Base-by-base conservation (phyloP, 1,140 invertebrate genomes). In the Sitobion miscanthi region DNA sequence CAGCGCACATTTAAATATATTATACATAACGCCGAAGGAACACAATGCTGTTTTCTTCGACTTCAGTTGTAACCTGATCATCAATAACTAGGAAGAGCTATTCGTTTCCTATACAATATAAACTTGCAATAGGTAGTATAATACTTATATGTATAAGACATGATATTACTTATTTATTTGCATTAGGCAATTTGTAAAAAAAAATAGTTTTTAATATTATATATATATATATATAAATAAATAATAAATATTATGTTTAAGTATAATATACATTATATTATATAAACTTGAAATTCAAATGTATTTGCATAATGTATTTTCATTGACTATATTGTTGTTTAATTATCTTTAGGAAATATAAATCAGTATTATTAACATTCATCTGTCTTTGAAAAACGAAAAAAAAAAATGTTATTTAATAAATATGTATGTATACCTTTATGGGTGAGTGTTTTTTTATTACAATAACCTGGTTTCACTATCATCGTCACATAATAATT, bases 331-430 rank as follows among this genome's bases (percentile, higher is more conserved):
- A 93, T 93, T 93, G 91, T 93, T 93, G 91, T 93, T 93, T 93
- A 93, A 92, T 93, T 93, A 93, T 52, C 77, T 85, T 86, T 83
- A 93, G 91, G 30, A 52, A 77, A 85, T 85, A 85, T 83, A 57
- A 93, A 93, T 93, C 91, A 93, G 35, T 85, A 93, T 85, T 93
- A 92, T 54, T 82, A 92, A 49, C 20, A 83, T 92, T 92, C 49
- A 47, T 92, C 69, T 92, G 91, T 92, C 91, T 92, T 54, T 82
- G 86, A 35, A 88, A 90, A 91, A 86, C 20, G 20, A 86, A 86
- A 86, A 89, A 52, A 82, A 83, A 92, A 83, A 83, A 92, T 85
- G 91, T 92, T 92, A 92, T 92, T 92, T 92, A 92, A 92, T 92
- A 92, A 92, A 92, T 92, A 91, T 91, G 83, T 92, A 82, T 83